A percentile compares a stretch with the other conserved stretches of the same genome.
Conservation (phyloP, 2,113 vertebrate species). For the Serinus canaria region DNA sequence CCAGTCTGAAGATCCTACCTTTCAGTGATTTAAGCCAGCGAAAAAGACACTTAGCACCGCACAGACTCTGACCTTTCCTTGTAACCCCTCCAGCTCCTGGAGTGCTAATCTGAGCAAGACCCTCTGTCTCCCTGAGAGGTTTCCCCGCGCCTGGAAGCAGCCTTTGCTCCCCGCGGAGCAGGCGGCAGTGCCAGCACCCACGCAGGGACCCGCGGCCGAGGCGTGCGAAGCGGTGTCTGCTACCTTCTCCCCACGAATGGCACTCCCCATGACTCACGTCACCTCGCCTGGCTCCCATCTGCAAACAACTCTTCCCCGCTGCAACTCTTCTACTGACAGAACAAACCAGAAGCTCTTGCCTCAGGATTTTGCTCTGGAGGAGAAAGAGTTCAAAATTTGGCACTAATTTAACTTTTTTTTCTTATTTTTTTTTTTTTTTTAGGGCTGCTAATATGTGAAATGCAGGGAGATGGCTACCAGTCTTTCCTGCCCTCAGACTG, state of each 20-base stretch:
- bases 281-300: not conserved
- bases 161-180: not conserved
- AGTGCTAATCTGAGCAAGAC: not conserved
- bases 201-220: fast-evolving
- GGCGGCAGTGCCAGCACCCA: fast-evolving
- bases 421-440: not conserved
- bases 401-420: not conserved
- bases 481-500: not conserved
- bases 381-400: not conserved
- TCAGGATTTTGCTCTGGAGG: not conserved
- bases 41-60: not conserved
- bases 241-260: not conserved
- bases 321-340: not conserved
- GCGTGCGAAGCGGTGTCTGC: fast-evolving
- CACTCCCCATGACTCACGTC: not conserved
- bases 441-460: not conserved
- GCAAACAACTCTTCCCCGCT: not conserved
- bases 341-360: not conserved
- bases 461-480: not conserved
- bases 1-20: not conserved
- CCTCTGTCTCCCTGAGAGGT: not conserved
- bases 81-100: not conserved
- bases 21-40: not conserved
- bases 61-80: not conserved
- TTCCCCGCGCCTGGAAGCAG: not conserved